phyloP scores from a whole-genome alignment of 2,113 vertebrate species.

The Monarcha castaneiventris region DNA sequence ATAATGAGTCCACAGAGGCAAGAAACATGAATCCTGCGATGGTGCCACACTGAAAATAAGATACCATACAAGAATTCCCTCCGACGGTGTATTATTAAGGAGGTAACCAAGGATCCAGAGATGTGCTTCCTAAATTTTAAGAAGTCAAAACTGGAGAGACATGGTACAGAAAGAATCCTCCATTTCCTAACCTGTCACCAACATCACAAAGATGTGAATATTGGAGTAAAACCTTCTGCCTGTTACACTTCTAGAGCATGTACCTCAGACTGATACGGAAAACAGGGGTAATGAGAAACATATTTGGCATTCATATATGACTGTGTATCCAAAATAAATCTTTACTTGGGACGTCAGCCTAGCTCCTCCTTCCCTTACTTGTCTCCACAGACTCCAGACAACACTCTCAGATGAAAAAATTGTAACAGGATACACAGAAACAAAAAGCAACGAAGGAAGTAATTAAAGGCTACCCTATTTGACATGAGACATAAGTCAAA shows the following conservation, averaged over 20 bases:
- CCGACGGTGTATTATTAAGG: not conserved
- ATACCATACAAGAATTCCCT: not conserved
- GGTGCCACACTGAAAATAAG: not conserved
- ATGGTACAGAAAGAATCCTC: not conserved
- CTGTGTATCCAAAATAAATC: not conserved
- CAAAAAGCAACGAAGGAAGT: not conserved
- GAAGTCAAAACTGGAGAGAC: not conserved
- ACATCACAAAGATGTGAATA: not conserved
- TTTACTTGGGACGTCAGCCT: not conserved
- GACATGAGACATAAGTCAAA: not conserved
- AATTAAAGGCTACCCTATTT: constrained; percentile 6
- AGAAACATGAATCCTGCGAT: not conserved
- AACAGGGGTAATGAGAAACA: constrained; percentile 13
- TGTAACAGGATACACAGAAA: not conserved
- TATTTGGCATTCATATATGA: not conserved
- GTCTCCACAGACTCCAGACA: not conserved
- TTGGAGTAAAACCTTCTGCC: not conserved
- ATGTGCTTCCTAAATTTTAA: not conserved
- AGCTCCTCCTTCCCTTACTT: not conserved
- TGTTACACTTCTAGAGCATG: not conserved
- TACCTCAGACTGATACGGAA: not conserved
- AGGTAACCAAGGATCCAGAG: not conserved
- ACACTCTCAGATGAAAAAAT: not conserved
- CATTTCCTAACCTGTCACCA: not conserved
- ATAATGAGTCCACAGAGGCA: not conserved